phyloP scores from a whole-genome alignment of 37 sponge, comb jelly and placozoan genomes.

The Oscarella lobularis region DNA sequence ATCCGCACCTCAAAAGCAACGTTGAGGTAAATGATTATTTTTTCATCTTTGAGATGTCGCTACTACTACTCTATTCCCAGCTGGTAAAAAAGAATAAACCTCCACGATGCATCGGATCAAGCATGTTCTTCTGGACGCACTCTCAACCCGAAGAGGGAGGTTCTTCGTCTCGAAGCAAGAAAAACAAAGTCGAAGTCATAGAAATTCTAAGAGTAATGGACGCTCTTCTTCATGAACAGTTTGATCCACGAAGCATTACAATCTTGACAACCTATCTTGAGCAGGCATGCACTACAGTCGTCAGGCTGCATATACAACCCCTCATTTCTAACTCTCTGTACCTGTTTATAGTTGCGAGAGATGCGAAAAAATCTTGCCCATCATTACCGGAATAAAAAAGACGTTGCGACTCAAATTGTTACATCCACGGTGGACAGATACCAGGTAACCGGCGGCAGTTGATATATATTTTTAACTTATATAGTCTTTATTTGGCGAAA shows the following conservation, averaged over 20 bases:
- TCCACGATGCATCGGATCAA: not conserved
- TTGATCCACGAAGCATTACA: conserved; percentile 46
- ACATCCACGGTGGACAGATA: too few relatives aligned
- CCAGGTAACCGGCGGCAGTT: too few relatives aligned
- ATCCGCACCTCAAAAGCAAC: not conserved
- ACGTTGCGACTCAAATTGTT: too few relatives aligned
- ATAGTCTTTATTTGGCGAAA: too few relatives aligned
- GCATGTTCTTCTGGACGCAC: conserved; percentile 3
- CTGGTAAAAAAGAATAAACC: not conserved
- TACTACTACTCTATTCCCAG: conserved; percentile 16
- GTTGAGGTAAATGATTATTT: conserved; percentile 32
- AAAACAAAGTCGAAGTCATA: conserved; percentile 62
- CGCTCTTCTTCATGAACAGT: conserved; percentile 65
- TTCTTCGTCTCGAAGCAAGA: conserved; percentile 23
- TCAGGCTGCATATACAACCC: too few relatives aligned
- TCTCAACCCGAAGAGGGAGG: not conserved
- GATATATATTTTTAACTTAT: too few relatives aligned
- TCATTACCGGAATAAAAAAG: too few relatives aligned
- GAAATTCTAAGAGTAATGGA: conserved; percentile 43
- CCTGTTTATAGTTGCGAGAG: too few relatives aligned
- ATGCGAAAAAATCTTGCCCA: too few relatives aligned
- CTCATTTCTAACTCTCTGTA: too few relatives aligned
- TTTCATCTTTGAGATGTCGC: conserved; percentile 33
- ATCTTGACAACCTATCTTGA: conserved; percentile 82
- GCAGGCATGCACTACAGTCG: too few relatives aligned